Evolutionary conservation across 37 sponge, comb jelly and placozoan species (phyloP), one percentile per base, ranked within the genome.

Genomic region (Ianthella basta): DNA sequence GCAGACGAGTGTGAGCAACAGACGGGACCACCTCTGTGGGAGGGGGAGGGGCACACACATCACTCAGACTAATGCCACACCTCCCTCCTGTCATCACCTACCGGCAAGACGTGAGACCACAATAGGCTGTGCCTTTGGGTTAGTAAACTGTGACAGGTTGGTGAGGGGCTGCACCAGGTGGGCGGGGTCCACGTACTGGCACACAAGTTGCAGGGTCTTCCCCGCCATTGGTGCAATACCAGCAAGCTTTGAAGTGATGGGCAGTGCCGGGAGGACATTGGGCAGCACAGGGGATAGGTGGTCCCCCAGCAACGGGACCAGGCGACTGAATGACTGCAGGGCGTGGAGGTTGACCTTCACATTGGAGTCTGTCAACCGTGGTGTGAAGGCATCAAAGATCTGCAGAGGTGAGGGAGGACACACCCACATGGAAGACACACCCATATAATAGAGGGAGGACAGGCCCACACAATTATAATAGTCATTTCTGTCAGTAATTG

Each of bases 261-360:
- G 64, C 24, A 96, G 84, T 13, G 95, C 88, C 23, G 64, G 61
- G 79, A 96, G 41, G 13, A 94, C 35, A 25, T 37, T 75, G 60
- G 64, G 54, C 15, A 89, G 40, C 18, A 89, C 83, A 37, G 93
- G 90, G 35, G n/a, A 59, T 14, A 96, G 87, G 37, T 65, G 55
- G 32, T 86, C 67, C 14, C 87, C 69, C 37, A 96, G 90, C 13
- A 89, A 66, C 27, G 93, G 90, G 40, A 94, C 80, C 67, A 94
- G 88, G 82, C 83, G 79, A 38, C 75, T 55, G 82, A 96, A 91
- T 25, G 85, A 86, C 77, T 89, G 61, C 32, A 96, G 82, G 32
- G 97, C 97, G 10, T 63, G 85, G 15, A 91, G 73, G 74, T 96
- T 96, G 68, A 96, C 97, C 79, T 96, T 96, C 59, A 89, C 88